Conservation (phyloP, 1,140 invertebrate species). For the Listronotus bonariensis region DNA sequence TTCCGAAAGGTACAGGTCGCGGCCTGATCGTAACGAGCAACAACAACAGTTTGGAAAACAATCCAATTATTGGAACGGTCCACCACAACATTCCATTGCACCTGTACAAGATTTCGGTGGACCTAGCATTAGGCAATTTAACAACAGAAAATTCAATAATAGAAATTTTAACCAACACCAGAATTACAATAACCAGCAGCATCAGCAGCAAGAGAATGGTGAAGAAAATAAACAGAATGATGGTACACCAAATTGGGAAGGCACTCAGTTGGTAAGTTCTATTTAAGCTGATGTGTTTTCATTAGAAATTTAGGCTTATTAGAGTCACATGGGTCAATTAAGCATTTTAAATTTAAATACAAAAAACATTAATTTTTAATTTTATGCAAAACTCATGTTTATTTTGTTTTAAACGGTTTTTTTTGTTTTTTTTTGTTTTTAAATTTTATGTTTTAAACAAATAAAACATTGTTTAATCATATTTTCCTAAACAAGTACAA, state of each 20-base stretch:
- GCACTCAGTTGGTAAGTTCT: conserved; percentile 12
- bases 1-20: conserved; percentile 58
- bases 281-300: too few species aligned
- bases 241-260: conserved; percentile 9
- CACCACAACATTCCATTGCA: conserved; percentile 54
- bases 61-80: conserved; percentile 57
- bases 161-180: conserved; percentile 28
- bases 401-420: too few species aligned
- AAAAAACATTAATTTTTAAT: too few species aligned
- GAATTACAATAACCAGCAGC: conserved; percentile 43
- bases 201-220: conserved; percentile 58
- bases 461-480: too few species aligned
- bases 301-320: too few species aligned
- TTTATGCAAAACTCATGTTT: too few species aligned
- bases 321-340: too few species aligned
- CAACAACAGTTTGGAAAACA: conserved; percentile 64
- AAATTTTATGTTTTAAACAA: too few species aligned
- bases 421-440: too few species aligned
- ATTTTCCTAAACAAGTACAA: too few species aligned
- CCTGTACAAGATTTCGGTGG: conserved; percentile 63
- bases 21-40: conserved; percentile 62
- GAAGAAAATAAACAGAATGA: not conserved
- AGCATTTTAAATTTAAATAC: too few species aligned
- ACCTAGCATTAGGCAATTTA: conserved; percentile 63
- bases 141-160: conserved; percentile 56